Conservation (phyloP, 2,113 vertebrate genomes). For the Mungos mungo region DNA sequence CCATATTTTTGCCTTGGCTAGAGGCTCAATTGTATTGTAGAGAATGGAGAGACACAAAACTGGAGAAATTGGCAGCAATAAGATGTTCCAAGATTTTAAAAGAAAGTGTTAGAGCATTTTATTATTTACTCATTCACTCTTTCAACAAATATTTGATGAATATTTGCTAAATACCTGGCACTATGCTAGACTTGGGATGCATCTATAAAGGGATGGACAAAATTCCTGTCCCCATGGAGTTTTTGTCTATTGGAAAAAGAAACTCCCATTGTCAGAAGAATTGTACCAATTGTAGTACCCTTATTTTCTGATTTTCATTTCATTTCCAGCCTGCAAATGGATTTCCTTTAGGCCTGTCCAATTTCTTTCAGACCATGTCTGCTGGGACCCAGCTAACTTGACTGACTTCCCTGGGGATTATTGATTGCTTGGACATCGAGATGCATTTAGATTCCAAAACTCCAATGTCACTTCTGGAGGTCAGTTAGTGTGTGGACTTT, state of each 20-base stretch:
- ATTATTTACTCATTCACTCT: neutral
- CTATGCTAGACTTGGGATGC: neutral
- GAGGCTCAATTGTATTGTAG: neutral
- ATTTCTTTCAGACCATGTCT: conserved; percentile 52
- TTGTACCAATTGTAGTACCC: neutral
- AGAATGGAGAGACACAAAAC: neutral
- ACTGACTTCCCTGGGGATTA: conserved; percentile 42
- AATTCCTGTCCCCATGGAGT: neutral
- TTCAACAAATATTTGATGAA: neutral
- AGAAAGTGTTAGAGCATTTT: neutral
- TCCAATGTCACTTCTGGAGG: conserved; percentile 54
- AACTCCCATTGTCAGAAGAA: neutral
- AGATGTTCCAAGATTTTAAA: neutral
- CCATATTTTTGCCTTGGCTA: neutral
- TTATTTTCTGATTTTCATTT: conserved; percentile 36
- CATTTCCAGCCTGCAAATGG: neutral
- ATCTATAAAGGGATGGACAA: neutral
- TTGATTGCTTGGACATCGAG: conserved; percentile 55
- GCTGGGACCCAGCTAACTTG: conserved; percentile 33
- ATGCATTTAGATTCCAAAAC: conserved; percentile 60
- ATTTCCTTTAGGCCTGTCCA: conserved; percentile 46
- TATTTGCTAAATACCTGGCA: neutral
- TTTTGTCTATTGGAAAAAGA: neutral
- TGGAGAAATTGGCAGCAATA: neutral
- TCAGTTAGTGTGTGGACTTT: conserved; percentile 53